Conservation (phyloP, 2,797 vertebrate species). For the Danio kyathit region DNA sequence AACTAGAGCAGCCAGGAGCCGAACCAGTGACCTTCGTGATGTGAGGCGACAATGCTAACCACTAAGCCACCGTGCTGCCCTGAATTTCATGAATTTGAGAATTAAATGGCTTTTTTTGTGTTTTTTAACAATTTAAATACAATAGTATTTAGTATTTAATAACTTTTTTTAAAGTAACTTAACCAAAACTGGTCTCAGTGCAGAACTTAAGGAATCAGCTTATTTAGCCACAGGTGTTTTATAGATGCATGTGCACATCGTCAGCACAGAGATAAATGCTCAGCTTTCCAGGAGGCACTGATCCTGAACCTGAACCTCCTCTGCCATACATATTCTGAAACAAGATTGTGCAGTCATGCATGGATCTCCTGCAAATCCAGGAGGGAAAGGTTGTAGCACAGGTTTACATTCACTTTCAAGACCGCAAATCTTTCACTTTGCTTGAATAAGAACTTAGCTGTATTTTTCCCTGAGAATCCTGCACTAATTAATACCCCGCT, state of each 20-base stretch:
- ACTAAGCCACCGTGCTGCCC: no score
- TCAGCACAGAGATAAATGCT: background rate
- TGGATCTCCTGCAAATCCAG: background rate
- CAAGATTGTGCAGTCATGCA: constrained; percentile 33
- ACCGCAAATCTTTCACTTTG: no score
- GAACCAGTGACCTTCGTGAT: no score
- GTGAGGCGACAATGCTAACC: no score
- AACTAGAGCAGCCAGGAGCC: no score
- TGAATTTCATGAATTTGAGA: no score
- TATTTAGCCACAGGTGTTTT: background rate
- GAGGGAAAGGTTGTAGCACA: background rate
- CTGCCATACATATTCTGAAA: constrained; percentile 29
- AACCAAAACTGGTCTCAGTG: background rate
- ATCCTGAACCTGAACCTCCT: constrained; percentile 36
- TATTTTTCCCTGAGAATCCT: background rate
- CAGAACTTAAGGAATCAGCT: background rate
- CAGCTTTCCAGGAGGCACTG: background rate
- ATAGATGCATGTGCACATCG: background rate
- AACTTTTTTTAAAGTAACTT: no score
- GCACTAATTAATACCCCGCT: constrained; percentile 13
- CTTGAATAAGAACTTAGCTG: no score
- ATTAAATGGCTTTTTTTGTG: no score
- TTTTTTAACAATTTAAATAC: no score
- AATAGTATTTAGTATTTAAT: no score
- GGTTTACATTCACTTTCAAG: background rate